Percentiles rank a stretch among this genome's conserved stretches.
Evolutionary conservation across 1,140 invertebrate species (phyloP).

Genomic region (Polyergus mexicanus): DNA sequence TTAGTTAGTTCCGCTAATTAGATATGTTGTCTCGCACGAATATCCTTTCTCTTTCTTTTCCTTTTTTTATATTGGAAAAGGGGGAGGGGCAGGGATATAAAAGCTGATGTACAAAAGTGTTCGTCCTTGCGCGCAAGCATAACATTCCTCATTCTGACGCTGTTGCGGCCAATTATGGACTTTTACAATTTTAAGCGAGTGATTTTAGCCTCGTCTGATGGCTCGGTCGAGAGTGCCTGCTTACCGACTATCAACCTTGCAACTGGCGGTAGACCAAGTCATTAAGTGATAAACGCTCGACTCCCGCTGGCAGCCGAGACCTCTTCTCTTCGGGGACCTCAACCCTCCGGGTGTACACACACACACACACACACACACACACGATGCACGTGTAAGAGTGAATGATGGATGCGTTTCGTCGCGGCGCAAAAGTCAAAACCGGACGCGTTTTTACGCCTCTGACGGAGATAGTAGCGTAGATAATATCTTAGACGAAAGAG

Average conservation of each 20-base stretch:
- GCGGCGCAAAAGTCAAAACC: conserved; percentile 56
- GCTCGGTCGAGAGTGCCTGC: conserved; percentile 47
- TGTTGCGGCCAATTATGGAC: conserved; percentile 52
- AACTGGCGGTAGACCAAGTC: conserved; percentile 47
- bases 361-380: not conserved
- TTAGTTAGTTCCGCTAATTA: conserved; percentile 59
- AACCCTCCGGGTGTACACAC: conserved; percentile 17
- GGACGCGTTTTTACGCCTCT: conserved; percentile 17
- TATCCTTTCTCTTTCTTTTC: not conserved
- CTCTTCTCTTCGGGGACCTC: conserved; percentile 22
- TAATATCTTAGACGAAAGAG: conserved; percentile 3
- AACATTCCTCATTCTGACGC: conserved; percentile 55
- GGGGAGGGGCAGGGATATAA: too few relatives aligned
- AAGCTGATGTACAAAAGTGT: conserved; percentile 29
- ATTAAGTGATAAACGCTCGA: conserved; percentile 70
- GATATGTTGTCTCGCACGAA: conserved; percentile 22
- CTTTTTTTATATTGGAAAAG: not conserved
- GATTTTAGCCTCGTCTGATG: conserved; percentile 56
- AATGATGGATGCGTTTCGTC: conserved; percentile 62
- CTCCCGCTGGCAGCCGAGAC: conserved; percentile 60
- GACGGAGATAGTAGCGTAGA: not conserved
- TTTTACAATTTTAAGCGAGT: conserved; percentile 56
- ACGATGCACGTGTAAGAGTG: conserved; percentile 5
- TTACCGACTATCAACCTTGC: conserved; percentile 50
- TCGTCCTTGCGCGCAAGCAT: conserved; percentile 32